phyloP scores from a whole-genome alignment of 2,797 vertebrate species.

The Clarias fuscus region DNA sequence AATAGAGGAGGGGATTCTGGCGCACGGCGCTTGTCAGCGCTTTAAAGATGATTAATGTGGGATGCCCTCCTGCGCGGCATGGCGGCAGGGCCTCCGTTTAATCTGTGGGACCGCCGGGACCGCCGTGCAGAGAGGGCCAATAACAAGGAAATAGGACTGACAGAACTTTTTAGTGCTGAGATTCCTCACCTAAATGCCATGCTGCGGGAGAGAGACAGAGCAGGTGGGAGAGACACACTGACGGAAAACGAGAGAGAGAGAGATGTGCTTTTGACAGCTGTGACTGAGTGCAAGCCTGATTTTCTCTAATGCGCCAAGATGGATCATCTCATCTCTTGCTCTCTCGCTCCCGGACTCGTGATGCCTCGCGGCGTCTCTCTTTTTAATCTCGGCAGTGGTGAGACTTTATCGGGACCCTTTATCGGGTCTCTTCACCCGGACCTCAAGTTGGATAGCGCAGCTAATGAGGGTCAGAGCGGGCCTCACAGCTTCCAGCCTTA shows the following conservation, averaged over 20 bases:
- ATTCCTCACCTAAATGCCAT: slow-evolving; percentile 96
- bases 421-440: slow-evolving; percentile 54
- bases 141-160: slow-evolving; percentile 99
- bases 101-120: slow-evolving; percentile 81
- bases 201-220: slow-evolving; percentile 56
- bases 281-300: slow-evolving; percentile 88
- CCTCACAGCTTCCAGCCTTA: slow-evolving; percentile 33
- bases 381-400: slow-evolving; percentile 53
- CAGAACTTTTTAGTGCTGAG: slow-evolving; percentile 97
- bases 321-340: slow-evolving; percentile 82
- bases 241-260: slow-evolving; percentile 54
- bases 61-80: slow-evolving; percentile 80
- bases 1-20: slow-evolving; percentile 61
- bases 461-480: slow-evolving; percentile 57
- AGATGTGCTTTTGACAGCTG: slow-evolving; percentile 74
- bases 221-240: slow-evolving; percentile 41
- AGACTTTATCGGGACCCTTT: slow-evolving; percentile 52
- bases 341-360: slow-evolving; percentile 35
- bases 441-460: slow-evolving; percentile 46
- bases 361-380: slow-evolving; percentile 37
- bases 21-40: slow-evolving; percentile 89
- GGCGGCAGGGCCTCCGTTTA: slow-evolving; percentile 77
- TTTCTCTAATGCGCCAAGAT: slow-evolving; percentile 85
- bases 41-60: slow-evolving; percentile 99
- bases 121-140: slow-evolving; percentile 75